These are phyloP conservation scores for Illadopsis cleaveri DNA, from an alignment of 2,113 vertebrate species.

Conservation along the genomic window DNA sequence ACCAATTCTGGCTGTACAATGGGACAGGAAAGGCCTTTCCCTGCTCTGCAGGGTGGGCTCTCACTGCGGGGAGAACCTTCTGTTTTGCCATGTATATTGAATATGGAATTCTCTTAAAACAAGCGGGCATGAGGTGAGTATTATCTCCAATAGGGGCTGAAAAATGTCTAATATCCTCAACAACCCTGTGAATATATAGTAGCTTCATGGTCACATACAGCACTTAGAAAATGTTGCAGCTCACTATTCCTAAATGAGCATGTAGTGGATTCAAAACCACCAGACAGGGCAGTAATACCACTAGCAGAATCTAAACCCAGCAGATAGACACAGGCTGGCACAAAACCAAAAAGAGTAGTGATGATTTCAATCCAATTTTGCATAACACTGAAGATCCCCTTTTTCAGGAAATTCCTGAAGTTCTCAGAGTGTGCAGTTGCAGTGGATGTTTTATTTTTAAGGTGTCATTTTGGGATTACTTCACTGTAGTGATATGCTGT, in stretches of 20 bases:
- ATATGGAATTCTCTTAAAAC: not conserved
- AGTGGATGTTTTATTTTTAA: conserved; percentile 22
- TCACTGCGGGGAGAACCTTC: fast-evolving
- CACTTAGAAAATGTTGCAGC: not conserved
- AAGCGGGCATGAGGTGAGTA: not conserved
- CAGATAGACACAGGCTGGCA: not conserved
- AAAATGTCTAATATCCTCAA: not conserved
- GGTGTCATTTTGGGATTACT: conserved; percentile 30
- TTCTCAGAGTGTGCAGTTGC: not conserved
- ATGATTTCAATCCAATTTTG: not conserved
- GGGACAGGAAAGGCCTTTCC: not conserved
- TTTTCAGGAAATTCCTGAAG: not conserved
- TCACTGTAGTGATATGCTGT: conserved; percentile 31
- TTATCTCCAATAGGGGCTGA: not conserved
- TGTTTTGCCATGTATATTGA: not conserved
- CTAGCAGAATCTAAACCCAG: not conserved
- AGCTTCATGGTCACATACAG: not conserved
- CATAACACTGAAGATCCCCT: not conserved
- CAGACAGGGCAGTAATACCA: not conserved
- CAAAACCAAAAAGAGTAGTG: not conserved
- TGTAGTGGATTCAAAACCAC: not conserved
- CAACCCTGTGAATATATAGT: not conserved
- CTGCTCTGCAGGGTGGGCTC: not conserved
- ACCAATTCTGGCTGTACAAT: not conserved
- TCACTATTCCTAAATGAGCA: not conserved